Percentiles rank a stretch among this genome's conserved stretches.
These are phyloP conservation scores for Callosobruchus maculatus DNA, from an alignment of 2,888 invertebrate genomes.

Conservation along the genomic window DNA sequence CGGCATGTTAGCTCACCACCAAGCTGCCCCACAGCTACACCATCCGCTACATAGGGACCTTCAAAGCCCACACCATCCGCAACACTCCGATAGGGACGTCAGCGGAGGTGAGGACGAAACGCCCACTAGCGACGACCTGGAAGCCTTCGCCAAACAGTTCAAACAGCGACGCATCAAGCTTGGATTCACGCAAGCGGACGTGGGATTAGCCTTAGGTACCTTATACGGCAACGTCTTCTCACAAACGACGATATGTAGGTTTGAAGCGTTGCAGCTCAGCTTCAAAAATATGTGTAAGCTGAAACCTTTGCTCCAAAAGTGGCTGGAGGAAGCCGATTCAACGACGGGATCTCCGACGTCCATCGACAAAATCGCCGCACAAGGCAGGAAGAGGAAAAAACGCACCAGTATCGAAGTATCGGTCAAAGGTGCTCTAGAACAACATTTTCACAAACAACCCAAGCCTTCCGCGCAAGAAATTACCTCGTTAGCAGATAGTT, in stretches of 20 bases:
- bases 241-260: conserved; percentile 99
- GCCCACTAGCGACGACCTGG: conserved; percentile 96
- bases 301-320: conserved; percentile 96
- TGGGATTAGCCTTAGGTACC: conserved; percentile 95
- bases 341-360: conserved; percentile 96
- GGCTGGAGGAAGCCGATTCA: conserved; percentile 98
- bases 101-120: conserved; percentile 91
- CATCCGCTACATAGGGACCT: conserved; percentile 68
- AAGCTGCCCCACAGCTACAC: conserved; percentile 70
- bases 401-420: conserved; percentile 98
- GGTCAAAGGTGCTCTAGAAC: conserved; percentile 95
- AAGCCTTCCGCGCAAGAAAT: conserved; percentile 99
- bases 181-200: conserved; percentile 98
- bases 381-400: conserved; percentile 98
- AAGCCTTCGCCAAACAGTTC: conserved; percentile 99
- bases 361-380: conserved; percentile 98
- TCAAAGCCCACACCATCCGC: conserved; percentile 70
- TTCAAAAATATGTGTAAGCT: conserved; percentile 99
- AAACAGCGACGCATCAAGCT: conserved; percentile 98
- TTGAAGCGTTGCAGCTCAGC: conserved; percentile 97
- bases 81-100: conserved; percentile 74
- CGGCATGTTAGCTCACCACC: conserved; percentile 71
- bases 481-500: conserved; percentile 86
- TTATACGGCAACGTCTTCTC: conserved; percentile 99
- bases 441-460: conserved; percentile 98